Conservation (phyloP, 2,113 vertebrate genomes). For the Craseonycteris thonglongyai region DNA sequence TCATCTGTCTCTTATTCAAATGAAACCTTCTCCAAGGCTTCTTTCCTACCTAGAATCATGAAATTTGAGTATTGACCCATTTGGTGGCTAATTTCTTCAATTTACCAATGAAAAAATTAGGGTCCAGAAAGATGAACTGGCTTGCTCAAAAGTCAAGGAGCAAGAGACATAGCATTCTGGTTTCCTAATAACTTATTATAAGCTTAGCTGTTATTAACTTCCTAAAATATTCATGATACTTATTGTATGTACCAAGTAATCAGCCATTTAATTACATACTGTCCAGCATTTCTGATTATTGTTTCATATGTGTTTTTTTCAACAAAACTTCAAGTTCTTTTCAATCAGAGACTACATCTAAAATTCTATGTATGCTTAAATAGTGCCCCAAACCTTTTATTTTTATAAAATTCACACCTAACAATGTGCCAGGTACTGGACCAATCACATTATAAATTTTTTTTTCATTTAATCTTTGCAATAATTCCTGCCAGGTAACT, state of each 20-base stretch:
- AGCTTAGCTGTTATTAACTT: not conserved
- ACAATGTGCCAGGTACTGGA: not conserved
- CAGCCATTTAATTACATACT: not conserved
- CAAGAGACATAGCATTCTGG: not conserved
- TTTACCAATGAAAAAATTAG: slow-evolving; percentile 1
- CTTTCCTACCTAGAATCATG: not conserved
- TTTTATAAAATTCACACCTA: not conserved
- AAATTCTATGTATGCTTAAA: not conserved
- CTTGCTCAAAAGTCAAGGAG: not conserved
- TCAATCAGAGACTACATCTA: not conserved
- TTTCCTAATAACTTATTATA: not conserved
- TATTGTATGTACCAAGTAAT: not conserved
- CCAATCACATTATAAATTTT: not conserved
- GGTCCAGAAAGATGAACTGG: not conserved
- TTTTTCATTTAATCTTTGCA: slow-evolving; percentile 17
- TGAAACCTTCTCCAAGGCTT: not conserved
- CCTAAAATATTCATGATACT: not conserved
- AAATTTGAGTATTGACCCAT: not conserved
- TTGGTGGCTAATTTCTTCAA: not conserved
- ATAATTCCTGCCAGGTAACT: not conserved
- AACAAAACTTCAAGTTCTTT: not conserved
- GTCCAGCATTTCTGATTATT: not conserved
- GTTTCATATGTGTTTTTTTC: not conserved
- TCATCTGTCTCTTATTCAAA: not conserved
- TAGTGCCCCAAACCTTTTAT: not conserved